Evolutionary conservation across 2,113 vertebrate species (phyloP).

Genomic region (Rhea americana): DNA sequence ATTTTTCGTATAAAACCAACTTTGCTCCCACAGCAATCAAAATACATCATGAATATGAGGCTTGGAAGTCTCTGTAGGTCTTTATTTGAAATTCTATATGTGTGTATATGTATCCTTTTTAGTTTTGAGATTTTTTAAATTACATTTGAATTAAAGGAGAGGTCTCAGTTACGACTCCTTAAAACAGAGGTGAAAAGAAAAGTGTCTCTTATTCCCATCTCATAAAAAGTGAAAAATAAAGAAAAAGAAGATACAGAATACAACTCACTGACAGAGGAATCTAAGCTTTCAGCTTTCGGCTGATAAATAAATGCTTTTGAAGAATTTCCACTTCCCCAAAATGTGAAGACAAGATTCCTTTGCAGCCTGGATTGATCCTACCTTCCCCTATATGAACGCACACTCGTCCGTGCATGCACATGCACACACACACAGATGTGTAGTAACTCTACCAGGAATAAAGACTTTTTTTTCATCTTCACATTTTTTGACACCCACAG

Average conservation of each 20-base stretch:
- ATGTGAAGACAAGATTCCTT: background rate
- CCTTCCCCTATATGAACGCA: background rate
- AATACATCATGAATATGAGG: background rate
- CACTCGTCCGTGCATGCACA: no score
- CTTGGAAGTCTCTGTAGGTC: background rate
- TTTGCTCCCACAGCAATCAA: background rate
- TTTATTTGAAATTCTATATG: background rate
- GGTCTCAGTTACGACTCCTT: background rate
- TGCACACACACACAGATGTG: no score
- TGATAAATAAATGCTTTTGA: background rate
- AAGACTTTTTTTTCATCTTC: background rate
- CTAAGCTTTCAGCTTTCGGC: background rate
- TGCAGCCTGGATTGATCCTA: background rate
- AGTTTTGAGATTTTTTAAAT: background rate
- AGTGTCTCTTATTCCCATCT: background rate
- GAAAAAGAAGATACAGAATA: background rate
- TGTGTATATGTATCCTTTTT: background rate
- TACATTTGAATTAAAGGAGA: background rate
- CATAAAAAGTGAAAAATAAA: background rate
- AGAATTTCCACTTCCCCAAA: background rate
- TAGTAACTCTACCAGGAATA: background rate
- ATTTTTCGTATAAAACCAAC: background rate
- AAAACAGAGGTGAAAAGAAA: background rate
- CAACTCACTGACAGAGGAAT: background rate
- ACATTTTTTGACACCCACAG: background rate